Evolutionary conservation across 2,113 vertebrate genomes (phyloP).

Genomic region (Lepisosteus oculatus): DNA sequence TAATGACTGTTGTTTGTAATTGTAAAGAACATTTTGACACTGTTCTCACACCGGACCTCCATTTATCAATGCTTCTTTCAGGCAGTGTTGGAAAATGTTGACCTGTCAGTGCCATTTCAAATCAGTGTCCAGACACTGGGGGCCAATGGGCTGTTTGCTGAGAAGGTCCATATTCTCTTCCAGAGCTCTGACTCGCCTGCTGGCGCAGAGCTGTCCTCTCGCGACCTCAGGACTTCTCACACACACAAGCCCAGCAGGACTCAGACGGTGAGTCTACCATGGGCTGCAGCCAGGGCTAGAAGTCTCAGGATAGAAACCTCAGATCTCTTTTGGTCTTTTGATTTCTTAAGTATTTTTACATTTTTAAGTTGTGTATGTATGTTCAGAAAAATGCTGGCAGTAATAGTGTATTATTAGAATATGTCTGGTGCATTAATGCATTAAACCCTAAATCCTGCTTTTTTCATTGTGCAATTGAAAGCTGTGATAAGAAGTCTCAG

Average conservation of each 20-base stretch:
- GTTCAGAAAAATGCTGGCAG: too few species aligned
- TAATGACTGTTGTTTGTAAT: too few species aligned
- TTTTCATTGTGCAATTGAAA: too few species aligned
- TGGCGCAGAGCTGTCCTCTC: slow-evolving; percentile 6
- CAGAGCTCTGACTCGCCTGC: slow-evolving; percentile 5
- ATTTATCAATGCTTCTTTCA: slow-evolving; percentile 35
- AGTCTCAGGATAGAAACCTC: too few species aligned
- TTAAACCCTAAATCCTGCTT: too few species aligned
- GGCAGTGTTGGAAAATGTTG: slow-evolving; percentile 45
- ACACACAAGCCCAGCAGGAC: neutral
- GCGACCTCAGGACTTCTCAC: neutral
- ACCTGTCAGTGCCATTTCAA: slow-evolving; percentile 34
- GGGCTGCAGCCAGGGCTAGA: too few species aligned
- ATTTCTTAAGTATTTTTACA: too few species aligned
- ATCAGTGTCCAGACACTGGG: slow-evolving; percentile 46
- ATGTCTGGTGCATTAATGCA: too few species aligned
- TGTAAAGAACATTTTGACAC: neutral
- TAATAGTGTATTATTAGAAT: too few species aligned
- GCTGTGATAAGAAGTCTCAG: too few species aligned
- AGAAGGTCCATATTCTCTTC: slow-evolving; percentile 30
- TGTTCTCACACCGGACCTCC: neutral
- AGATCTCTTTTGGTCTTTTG: too few species aligned
- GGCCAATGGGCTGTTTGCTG: slow-evolving; percentile 49
- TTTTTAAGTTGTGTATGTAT: too few species aligned
- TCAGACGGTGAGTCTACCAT: slow-evolving; percentile 23